Conservation (phyloP, 2,113 vertebrate genomes). For the Phodopus roborovskii region DNA sequence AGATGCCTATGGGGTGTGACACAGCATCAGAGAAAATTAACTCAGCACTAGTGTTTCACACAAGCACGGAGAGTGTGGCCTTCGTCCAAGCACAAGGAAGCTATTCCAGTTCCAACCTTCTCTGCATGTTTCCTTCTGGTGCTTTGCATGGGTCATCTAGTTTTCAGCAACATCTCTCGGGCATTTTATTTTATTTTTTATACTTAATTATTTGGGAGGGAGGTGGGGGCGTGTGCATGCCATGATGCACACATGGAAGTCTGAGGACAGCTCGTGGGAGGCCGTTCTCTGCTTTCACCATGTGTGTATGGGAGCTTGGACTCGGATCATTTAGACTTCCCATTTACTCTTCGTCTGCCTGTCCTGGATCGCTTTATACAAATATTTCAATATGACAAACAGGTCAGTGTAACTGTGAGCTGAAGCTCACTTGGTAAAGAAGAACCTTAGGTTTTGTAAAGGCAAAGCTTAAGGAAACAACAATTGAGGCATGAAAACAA, state of each 20-base stretch:
- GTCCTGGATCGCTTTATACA: not conserved
- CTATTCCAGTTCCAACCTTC: not conserved
- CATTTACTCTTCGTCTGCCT: not conserved
- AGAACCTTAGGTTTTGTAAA: conserved; percentile 40
- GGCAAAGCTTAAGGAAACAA: conserved; percentile 5
- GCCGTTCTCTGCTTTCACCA: not conserved
- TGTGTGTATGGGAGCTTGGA: not conserved
- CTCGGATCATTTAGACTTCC: not conserved
- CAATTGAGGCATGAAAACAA: not conserved
- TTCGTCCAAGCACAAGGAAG: not conserved
- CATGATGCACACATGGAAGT: not conserved
- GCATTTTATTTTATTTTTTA: not conserved
- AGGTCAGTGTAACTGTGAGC: not conserved
- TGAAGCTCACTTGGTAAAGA: not conserved
- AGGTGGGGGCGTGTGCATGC: too few relatives aligned
- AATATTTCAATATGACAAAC: not conserved
- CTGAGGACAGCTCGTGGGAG: not conserved
- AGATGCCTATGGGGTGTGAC: not conserved
- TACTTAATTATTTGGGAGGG: not conserved
- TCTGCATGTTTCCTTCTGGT: not conserved
- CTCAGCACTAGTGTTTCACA: not conserved
- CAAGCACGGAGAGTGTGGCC: not conserved
- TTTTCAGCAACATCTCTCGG: not conserved
- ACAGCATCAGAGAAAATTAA: not conserved
- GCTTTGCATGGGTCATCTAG: not conserved